These are phyloP conservation scores for Rhodophaea formosa DNA, from an alignment of 2,888 invertebrate species.

Conservation along the genomic window DNA sequence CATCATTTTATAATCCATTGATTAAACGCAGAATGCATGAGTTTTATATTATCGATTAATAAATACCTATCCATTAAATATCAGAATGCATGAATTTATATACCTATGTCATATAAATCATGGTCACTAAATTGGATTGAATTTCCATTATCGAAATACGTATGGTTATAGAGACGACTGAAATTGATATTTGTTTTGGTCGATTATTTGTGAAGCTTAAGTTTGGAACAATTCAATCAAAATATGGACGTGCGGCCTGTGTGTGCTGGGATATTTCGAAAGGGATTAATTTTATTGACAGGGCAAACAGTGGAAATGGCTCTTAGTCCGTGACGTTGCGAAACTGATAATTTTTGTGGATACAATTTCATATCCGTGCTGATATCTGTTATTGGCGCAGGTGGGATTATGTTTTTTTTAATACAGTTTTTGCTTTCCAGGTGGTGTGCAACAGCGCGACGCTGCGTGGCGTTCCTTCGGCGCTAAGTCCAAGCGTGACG, in stretches of 20 bases:
- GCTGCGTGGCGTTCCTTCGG: constrained; percentile 88
- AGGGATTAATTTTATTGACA: constrained; percentile 71
- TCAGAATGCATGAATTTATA: constrained; percentile 11
- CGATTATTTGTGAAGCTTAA: constrained; percentile 66
- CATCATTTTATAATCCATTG: too few species aligned
- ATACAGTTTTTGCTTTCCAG: constrained; percentile 72
- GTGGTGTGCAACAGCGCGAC: constrained; percentile 94
- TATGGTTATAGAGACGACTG: constrained; percentile 43
- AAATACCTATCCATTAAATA: constrained; percentile 5
- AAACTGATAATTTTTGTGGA: constrained; percentile 42
- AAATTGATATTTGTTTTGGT: constrained; percentile 63
- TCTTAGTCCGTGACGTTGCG: constrained; percentile 49
- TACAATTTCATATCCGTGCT: constrained; percentile 30
- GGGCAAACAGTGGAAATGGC: constrained; percentile 54
- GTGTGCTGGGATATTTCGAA: constrained; percentile 54
- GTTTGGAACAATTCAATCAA: constrained; percentile 71
- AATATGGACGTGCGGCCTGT: constrained; percentile 56
- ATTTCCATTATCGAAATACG: constrained; percentile 31
- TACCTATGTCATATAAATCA: too few species aligned
- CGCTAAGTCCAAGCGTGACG: constrained; percentile 88
- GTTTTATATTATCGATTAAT: not conserved
- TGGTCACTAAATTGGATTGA: constrained; percentile 38
- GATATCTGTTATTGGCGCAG: constrained; percentile 11
- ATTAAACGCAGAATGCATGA: not conserved
- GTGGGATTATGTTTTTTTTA: constrained; percentile 23